These are phyloP conservation scores for Caenorhabditis briggsae DNA, from an alignment of 1,140 invertebrate species.

Conservation along the genomic window DNA sequence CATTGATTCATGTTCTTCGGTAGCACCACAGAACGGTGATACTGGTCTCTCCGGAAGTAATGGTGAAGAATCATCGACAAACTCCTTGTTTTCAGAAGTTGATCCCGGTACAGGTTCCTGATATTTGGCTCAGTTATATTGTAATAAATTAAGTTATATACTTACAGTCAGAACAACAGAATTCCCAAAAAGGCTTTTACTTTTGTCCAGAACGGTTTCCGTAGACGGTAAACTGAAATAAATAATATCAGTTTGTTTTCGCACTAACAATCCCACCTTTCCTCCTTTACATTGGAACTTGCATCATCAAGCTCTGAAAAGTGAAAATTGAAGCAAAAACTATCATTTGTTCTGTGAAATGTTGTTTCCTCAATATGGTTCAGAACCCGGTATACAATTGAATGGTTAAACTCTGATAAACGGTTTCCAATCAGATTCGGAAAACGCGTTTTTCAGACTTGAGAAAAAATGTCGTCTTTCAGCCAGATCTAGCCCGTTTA, in stretches of 20 bases:
- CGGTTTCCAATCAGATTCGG: too few relatives aligned
- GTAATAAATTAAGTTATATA: neutral
- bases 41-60: too few relatives aligned
- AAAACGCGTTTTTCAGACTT: too few relatives aligned
- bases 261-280: neutral
- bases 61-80: too few relatives aligned
- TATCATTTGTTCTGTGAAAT: too few relatives aligned
- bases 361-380: too few relatives aligned
- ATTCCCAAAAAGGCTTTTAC: conserved; percentile 5
- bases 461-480: too few relatives aligned
- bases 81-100: neutral
- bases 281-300: neutral
- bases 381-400: too few relatives aligned
- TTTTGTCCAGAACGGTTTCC: neutral
- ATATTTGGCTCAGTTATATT: neutral
- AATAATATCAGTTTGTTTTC: neutral
- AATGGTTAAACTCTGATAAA: too few relatives aligned
- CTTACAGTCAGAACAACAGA: neutral
- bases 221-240: conserved; percentile 13
- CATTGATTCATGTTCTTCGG: neutral
- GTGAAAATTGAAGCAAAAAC: neutral
- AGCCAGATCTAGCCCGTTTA: too few relatives aligned
- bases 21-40: neutral
- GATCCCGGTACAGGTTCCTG: neutral
- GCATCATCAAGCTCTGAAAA: neutral